Percentiles rank a stretch among this genome's conserved stretches.
These are phyloP conservation scores for Ondatra zibethicus DNA, from an alignment of 2,113 vertebrate genomes.

Conservation along the genomic window DNA sequence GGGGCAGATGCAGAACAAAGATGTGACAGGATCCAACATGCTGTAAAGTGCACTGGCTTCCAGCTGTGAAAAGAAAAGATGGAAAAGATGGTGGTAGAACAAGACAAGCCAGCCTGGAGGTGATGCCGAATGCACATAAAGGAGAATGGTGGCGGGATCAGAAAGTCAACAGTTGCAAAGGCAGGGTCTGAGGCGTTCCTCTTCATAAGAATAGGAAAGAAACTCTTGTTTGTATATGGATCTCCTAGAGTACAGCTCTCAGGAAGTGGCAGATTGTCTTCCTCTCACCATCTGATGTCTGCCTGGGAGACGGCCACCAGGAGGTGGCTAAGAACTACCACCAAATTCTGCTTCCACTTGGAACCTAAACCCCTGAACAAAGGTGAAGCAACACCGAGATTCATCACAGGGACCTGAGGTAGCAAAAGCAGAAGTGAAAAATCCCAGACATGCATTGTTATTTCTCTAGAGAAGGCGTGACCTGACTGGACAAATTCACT, in stretches of 20 bases:
- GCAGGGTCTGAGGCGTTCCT: not conserved
- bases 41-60: not conserved
- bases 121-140: not conserved
- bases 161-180: not conserved
- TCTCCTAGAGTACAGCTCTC: not conserved
- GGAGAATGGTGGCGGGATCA: not conserved
- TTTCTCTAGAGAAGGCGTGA: not conserved
- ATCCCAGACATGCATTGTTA: accelerated
- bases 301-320: not conserved
- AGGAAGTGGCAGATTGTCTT: accelerated
- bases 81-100: not conserved
- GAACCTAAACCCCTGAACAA: not conserved
- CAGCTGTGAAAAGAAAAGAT: not conserved
- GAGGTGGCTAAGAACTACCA: not conserved
- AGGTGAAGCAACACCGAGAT: not conserved
- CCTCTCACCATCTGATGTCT: not conserved
- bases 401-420: accelerated
- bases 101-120: not conserved
- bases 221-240: not conserved
- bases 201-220: not conserved
- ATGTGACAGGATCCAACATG: accelerated
- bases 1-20: not conserved
- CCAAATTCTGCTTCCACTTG: not conserved
- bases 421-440: not conserved
- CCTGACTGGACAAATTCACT: not conserved